Conservation (phyloP, 2,888 invertebrate species). For the Nymphalis c-album region DNA sequence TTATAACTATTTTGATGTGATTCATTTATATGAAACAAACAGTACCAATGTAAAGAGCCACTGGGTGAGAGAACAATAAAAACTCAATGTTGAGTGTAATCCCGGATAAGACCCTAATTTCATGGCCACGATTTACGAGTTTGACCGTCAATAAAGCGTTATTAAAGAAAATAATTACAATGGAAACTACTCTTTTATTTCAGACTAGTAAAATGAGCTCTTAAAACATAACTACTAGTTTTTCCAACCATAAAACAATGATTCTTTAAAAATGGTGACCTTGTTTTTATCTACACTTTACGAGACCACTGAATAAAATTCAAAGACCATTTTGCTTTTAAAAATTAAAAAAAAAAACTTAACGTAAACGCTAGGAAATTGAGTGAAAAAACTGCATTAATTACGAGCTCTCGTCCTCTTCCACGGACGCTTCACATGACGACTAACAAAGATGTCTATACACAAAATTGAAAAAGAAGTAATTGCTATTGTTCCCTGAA, state of each 20-base stretch:
- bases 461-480: slow-evolving; percentile 10
- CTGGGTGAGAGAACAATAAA: slow-evolving; percentile 42
- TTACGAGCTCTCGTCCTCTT: slow-evolving; percentile 19
- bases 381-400: slow-evolving; percentile 21
- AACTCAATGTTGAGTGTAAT: slow-evolving; percentile 58
- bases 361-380: slow-evolving; percentile 7
- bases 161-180: slow-evolving; percentile 35
- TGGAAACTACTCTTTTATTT: background rate
- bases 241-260: background rate
- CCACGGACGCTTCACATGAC: slow-evolving; percentile 17
- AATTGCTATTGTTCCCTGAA: background rate
- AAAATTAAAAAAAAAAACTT: background rate
- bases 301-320: background rate
- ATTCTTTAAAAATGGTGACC: background rate
- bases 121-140: slow-evolving; percentile 54
- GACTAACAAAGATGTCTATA: slow-evolving; percentile 23
- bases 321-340: background rate
- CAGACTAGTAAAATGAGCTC: background rate
- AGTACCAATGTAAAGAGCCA: slow-evolving; percentile 38
- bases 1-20: too few species aligned
- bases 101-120: slow-evolving; percentile 64
- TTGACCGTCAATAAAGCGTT: slow-evolving; percentile 46
- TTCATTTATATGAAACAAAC: slow-evolving; percentile 3
- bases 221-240: background rate
- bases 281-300: background rate